Conservation (phyloP, 30 jellyfish, hydroid and myxozoan genomes). For the Cassiopea xamachana region DNA sequence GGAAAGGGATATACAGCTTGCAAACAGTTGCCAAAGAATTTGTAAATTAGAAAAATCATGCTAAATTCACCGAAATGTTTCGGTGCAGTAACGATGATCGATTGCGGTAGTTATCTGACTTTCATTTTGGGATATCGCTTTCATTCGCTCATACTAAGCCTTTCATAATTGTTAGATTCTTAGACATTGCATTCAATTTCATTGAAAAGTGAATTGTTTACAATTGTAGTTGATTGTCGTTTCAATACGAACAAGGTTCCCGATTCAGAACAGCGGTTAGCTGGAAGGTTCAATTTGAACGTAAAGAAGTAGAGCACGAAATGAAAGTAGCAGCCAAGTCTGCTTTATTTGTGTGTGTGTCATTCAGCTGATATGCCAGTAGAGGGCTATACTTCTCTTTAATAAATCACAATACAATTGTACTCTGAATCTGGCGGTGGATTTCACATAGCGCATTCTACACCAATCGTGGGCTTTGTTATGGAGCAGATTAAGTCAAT, state of each 20-base stretch:
- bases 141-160: neutral
- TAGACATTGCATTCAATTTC: neutral
- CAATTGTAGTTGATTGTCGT: neutral
- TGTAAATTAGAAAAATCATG: too few relatives aligned
- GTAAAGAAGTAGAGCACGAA: too few relatives aligned
- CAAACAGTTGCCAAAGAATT: too few relatives aligned
- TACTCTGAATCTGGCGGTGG: conserved; percentile 15
- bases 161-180: neutral
- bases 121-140: neutral
- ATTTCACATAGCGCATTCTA: conserved; percentile 10
- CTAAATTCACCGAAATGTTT: too few relatives aligned
- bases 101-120: too few relatives aligned
- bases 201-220: neutral
- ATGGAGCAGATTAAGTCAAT: neutral
- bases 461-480: conserved; percentile 18
- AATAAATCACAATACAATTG: neutral
- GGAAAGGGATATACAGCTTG: too few relatives aligned
- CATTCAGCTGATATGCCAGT: neutral
- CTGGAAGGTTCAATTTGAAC: neutral
- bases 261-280: neutral
- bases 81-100: too few relatives aligned
- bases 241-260: neutral
- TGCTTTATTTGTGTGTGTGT: too few relatives aligned
- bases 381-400: neutral
- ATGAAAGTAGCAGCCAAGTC: too few relatives aligned